Base-by-base conservation (phyloP, 2,797 vertebrate genomes). In the Enteromius mattozi region DNA sequence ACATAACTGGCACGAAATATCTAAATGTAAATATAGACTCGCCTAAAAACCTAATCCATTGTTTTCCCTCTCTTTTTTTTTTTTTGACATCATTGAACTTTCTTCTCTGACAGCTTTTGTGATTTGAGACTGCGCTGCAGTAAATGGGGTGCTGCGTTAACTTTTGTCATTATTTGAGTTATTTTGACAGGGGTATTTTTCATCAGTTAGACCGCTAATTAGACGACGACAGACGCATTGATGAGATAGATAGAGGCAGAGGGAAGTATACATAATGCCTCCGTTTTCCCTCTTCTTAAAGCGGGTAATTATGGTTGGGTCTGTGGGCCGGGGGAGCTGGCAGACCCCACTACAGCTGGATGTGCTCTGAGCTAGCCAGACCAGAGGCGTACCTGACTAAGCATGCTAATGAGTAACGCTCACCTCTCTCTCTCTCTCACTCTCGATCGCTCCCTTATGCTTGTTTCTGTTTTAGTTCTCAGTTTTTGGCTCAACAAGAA, bases 151-250 rank as follows among this genome's bases (percentile, higher is more conserved):
- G 74, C 79, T 3, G 30, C 3, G 42, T 40, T 49, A 80, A 82
- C 81, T 88, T 83, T 81, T 85, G 70, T 85, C 47, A 68, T 75
- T 27, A 63, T 78, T 78, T 85, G 51, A 86, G 84, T 49, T 82
- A 78, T 87, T 90, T 88, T 85, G 88, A 88, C 84, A 88, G 30
- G 54, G 40, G 70, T 83, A 89, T 86, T 91, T 87, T 89, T 90
- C 86, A 82, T 88, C 84, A 85, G 90, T 91, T 87, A 86, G 77
- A 78, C 47, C 79, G 54, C 88, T 90, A 87, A 90, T 91, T 90
- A 87, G 81, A 83, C 1, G 12, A 61, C 24, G 85, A 87, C 76
- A 68, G 87, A 63, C 78, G 77, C 85, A 81, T 82, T 85, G 86
- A 87, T 49, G 42, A 87, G 86, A 87, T 6, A 10, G 78, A 87